These are phyloP conservation scores for Papilio helenus DNA, from an alignment of 1,140 invertebrate genomes.

Conservation along the genomic window DNA sequence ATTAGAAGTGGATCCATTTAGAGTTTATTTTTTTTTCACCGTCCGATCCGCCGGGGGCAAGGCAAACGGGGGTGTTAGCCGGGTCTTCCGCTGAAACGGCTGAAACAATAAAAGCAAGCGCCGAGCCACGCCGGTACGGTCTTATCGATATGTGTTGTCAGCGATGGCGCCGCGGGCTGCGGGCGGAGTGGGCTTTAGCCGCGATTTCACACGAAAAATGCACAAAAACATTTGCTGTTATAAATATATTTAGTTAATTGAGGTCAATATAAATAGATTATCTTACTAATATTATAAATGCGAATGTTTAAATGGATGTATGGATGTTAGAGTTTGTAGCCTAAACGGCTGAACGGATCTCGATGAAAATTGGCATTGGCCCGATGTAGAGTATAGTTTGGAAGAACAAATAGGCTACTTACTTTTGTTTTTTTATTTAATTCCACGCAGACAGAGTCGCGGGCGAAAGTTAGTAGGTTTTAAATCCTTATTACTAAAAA, in stretches of 20 bases:
- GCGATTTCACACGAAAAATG: conserved; percentile 42
- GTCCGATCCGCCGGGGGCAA: conserved; percentile 38
- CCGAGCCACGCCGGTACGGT: conserved; percentile 49
- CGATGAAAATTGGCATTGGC: too few species aligned
- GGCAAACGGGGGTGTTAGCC: conserved; percentile 43
- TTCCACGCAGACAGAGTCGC: too few species aligned
- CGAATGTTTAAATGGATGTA: too few species aligned
- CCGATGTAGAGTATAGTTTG: too few species aligned
- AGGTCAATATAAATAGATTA: too few species aligned
- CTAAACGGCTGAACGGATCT: too few species aligned
- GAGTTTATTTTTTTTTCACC: conserved; percentile 48
- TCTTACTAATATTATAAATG: too few species aligned
- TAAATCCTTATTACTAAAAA: too few species aligned
- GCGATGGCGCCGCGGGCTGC: conserved; percentile 53
- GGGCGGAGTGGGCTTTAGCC: conserved; percentile 46
- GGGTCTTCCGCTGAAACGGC: conserved; percentile 51
- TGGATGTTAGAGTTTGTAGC: too few species aligned
- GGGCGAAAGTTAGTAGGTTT: too few species aligned
- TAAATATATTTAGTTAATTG: neutral
- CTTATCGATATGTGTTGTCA: conserved; percentile 72
- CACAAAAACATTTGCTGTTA: neutral
- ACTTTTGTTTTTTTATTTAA: too few species aligned
- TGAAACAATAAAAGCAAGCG: conserved; percentile 69
- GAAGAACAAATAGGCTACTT: too few species aligned
- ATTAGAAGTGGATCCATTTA: conserved; percentile 58